Percentiles rank a stretch among this genome's conserved stretches.
These are phyloP conservation scores for Phoenicopterus ruber DNA, from an alignment of 2,113 vertebrate species.

Conservation along the genomic window DNA sequence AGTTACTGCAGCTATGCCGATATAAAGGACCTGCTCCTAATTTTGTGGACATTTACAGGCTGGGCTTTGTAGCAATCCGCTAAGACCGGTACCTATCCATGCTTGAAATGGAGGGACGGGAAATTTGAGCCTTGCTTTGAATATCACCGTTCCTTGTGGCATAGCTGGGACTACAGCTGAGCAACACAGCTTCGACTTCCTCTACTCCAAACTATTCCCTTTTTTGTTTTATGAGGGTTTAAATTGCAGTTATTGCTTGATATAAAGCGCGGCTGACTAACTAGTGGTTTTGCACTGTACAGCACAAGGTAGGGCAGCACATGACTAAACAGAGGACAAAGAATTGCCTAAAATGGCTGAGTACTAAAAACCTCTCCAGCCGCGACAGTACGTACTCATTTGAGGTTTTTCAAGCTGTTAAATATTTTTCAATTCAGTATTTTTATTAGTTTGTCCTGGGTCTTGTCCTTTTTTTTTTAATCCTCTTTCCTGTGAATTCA, in stretches of 20 bases:
- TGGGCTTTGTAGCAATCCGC: background rate
- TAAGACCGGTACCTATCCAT: no score
- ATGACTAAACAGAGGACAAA: conserved; percentile 33
- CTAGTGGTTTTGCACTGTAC: background rate
- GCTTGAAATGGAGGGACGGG: no score
- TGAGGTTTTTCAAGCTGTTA: conserved; percentile 28
- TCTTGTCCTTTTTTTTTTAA: background rate
- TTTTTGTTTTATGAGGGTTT: background rate
- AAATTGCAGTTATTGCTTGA: background rate
- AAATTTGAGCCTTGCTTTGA: background rate
- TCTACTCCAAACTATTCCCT: background rate
- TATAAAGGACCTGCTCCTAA: background rate
- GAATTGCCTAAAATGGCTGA: conserved; percentile 43
- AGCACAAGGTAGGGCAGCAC: background rate
- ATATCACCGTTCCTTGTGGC: background rate
- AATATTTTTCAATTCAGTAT: conserved; percentile 32
- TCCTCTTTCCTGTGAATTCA: conserved; percentile 14
- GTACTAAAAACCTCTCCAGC: conserved; percentile 19
- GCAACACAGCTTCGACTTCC: background rate
- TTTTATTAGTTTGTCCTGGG: conserved; percentile 34
- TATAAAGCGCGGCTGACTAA: background rate
- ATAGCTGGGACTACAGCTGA: background rate
- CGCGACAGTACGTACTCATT: background rate
- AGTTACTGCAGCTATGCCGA: background rate
- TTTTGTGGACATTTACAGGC: background rate